phyloP scores from a whole-genome alignment of 2,888 invertebrate species.

The Lathronympha strigana region DNA sequence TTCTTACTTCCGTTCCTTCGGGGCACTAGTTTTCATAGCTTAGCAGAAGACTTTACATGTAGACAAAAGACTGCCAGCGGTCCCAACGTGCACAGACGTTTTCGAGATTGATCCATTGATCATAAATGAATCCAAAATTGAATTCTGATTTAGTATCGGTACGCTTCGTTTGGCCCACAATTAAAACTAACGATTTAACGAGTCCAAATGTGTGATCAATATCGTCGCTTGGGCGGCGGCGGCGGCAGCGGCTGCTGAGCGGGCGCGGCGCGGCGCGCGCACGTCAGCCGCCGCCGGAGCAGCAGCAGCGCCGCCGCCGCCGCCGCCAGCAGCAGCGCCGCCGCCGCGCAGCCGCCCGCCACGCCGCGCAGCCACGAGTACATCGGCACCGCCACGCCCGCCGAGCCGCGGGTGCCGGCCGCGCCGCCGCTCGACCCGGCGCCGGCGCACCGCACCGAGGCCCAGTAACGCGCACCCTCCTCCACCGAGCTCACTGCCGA shows the following conservation, averaged over 20 bases:
- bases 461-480: conserved; percentile 89
- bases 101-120: background rate
- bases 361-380: conserved; percentile 88
- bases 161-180: no score
- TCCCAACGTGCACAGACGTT: background rate
- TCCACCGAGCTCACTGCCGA: conserved; percentile 86
- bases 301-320: conserved; percentile 85
- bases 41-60: no score
- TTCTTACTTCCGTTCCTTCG: no score
- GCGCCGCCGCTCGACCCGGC: conserved; percentile 85
- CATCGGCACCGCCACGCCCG: conserved; percentile 87
- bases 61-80: no score
- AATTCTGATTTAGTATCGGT: background rate
- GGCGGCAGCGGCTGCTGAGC: conserved; percentile 20
- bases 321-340: conserved; percentile 87
- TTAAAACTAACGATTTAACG: background rate
- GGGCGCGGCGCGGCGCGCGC: conserved; percentile 46
- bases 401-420: no score
- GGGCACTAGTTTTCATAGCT: no score
- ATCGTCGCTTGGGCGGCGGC: background rate
- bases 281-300: conserved; percentile 60
- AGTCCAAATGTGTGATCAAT: background rate
- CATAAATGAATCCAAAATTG: no score
- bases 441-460: conserved; percentile 90
- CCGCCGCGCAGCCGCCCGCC: conserved; percentile 88